Evolutionary conservation across 2,888 invertebrate species (phyloP), one percentile per base, ranked within the genome.

Genomic region (Dorcus hopei): DNA sequence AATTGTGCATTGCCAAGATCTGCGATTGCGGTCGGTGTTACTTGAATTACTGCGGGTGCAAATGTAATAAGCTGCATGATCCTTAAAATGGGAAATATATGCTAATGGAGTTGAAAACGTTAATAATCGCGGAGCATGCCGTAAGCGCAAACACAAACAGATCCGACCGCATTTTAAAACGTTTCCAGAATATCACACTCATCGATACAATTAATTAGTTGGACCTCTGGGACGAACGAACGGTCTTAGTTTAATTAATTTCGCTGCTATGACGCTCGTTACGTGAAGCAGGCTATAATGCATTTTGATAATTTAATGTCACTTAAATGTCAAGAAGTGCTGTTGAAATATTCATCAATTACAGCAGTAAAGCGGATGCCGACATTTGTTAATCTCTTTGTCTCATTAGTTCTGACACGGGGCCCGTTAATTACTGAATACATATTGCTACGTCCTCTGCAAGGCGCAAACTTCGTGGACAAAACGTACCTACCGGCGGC

Each of bases 311-410:
- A 59, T 59, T 59, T 59, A 59, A 59, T 59, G 59, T 59, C 59
- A 59, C 55, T 59, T 59, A 56, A 59, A 59, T 59, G 59, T 59
- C 59, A 56, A 56, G 59, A 52, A 59, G 55, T 56, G 52, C 59
- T 51, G 52, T 42, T 52, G 51, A 49, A 55, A 57, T 53, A 53
- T 60, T 49, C 60, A 60, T 60, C 61, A 61, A 61, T 58, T 58
- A 61, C 55, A 45, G 49, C 38, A 45, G 49, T 45, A 39, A 33
- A 54, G 50, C 49, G 52, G 53, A 54, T 53, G 52, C 54, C 62
- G 67, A 65, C 67, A 60, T 64, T 65, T 65, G 62, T 65, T 65
- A 66, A 66, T 66, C 68, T 66, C 64, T 64, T 65, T 65, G 66
- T 65, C 65, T 68, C 66, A 66, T 68, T 66, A 66, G 64, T 65